These are phyloP conservation scores for Muraenolepis orangiensis DNA, from an alignment of 2,797 vertebrate species.

Conservation along the genomic window DNA sequence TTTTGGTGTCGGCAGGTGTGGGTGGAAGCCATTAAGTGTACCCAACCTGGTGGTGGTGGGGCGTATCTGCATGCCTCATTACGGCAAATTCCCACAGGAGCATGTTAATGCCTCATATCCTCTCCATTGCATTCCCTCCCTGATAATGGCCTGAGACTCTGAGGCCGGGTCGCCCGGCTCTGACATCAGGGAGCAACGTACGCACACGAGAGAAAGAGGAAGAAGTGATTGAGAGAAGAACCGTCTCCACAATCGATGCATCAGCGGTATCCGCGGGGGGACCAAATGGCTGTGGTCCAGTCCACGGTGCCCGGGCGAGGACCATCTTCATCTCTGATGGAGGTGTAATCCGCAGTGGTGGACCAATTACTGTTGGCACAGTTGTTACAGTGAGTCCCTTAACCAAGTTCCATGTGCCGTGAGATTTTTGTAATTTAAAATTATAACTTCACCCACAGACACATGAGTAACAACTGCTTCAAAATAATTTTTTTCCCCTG, in stretches of 20 bases:
- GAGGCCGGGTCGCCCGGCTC: background rate
- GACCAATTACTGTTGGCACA: too few relatives aligned
- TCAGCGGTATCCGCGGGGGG: conserved; percentile 26
- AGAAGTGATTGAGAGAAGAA: background rate
- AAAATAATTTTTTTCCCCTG: too few relatives aligned
- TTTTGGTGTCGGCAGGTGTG: conserved; percentile 18
- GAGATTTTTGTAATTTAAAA: too few relatives aligned
- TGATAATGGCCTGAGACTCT: conserved; percentile 37
- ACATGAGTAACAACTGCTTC: too few relatives aligned
- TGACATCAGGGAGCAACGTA: background rate
- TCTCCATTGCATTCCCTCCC: conserved; percentile 18
- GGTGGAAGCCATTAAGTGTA: conserved; percentile 23
- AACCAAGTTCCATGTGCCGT: too few relatives aligned
- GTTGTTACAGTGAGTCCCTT: too few relatives aligned
- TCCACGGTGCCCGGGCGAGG: conserved; percentile 9
- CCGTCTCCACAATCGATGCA: conserved; percentile 5
- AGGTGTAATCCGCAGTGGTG: background rate
- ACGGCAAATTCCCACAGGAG: conserved; percentile 27
- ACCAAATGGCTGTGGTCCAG: conserved; percentile 30
- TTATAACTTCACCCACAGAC: too few relatives aligned
- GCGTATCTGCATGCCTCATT: conserved; percentile 33
- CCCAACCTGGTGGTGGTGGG: conserved; percentile 22
- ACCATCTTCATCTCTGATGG: conserved; percentile 11
- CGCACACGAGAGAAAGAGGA: conserved; percentile 29
- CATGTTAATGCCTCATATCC: conserved; percentile 23